Evolutionary conservation across 2,888 invertebrate species (phyloP), one percentile per base, ranked within the genome.

Genomic region (Caenorhabditis angaria): DNA sequence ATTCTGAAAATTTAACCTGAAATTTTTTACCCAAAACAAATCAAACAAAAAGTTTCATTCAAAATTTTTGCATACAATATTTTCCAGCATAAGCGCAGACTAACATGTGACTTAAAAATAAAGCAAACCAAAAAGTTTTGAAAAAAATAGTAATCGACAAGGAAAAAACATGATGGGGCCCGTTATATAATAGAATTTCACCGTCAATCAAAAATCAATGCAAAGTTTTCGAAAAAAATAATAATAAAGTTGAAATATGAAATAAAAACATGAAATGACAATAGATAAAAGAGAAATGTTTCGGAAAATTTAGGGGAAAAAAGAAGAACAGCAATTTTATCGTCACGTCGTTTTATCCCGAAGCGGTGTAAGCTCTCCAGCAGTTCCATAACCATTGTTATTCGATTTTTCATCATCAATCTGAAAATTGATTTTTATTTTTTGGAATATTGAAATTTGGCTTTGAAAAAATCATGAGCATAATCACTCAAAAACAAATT

Each of bases 351-450:
- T 2, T 22, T 65, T 61, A 60, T 70, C 70, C 24, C 70, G 65
- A 41, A 72, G 60, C 32, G 71, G 71, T 25, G 71, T 72, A 67
- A 66, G 55, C 41, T 72, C 71, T 32, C 67, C 71, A 25, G 67
- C 71, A 3, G 67, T 62, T 57, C 71, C 71, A 28, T 72, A 72
- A 32, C 71, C 71, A 57, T 72, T 72, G 48, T 72, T 72, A 53
- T 72, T 72, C 32, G 66, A 51, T 32, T 56, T 64, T 50, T 72
- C 67, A 24, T 72, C 67, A 54, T 72, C 67, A 28, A 64, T 63
- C 71, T 71, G 60, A 28, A 65, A 68, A 14, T 32, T 6, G 41
- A 54, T 29, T 29, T 22, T n/a, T 51, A n/a, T n/a, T n/a, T n/a
- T n/a, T n/a, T n/a, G n/a, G n/a, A n/a, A n/a, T n/a, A n/a, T n/a